phyloP scores from a whole-genome alignment of 2,888 invertebrate species.

The Dicranocentrus wangi region DNA sequence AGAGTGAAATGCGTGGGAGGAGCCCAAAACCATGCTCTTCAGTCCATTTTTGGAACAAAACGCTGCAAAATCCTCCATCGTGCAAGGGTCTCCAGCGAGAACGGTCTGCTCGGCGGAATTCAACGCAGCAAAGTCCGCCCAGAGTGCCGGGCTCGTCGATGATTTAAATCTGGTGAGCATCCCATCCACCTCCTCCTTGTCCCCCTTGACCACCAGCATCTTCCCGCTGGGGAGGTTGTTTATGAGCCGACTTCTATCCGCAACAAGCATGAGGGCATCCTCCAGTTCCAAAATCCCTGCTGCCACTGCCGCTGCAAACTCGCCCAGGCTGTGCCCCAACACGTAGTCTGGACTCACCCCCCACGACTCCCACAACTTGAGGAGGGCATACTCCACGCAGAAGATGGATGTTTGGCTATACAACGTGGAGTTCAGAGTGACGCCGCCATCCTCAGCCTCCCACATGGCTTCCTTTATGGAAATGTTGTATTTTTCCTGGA shows the following conservation, averaged over 20 bases:
- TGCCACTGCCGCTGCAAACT: slow-evolving; percentile 53
- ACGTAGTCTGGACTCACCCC: slow-evolving; percentile 53
- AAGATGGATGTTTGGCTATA: slow-evolving; percentile 60
- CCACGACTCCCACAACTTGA: slow-evolving; percentile 54
- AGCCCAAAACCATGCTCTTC: too few relatives aligned
- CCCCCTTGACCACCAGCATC: slow-evolving; percentile 43
- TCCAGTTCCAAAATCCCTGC: slow-evolving; percentile 49
- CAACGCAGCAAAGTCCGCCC: slow-evolving; percentile 51
- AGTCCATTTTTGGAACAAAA: too few relatives aligned
- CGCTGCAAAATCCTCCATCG: slow-evolving; percentile 21
- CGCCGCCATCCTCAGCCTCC: not conserved
- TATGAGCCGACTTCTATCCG: slow-evolving; percentile 29
- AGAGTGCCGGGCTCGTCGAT: not conserved
- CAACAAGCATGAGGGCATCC: slow-evolving; percentile 53
- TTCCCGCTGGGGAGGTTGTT: slow-evolving; percentile 37
- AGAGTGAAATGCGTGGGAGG: slow-evolving; percentile 64
- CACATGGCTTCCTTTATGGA: not conserved
- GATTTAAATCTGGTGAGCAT: not conserved
- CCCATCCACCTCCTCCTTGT: not conserved
- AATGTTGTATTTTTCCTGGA: slow-evolving; percentile 17
- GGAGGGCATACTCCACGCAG: slow-evolving; percentile 51
- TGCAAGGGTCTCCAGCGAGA: slow-evolving; percentile 27
- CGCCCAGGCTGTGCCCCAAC: slow-evolving; percentile 62
- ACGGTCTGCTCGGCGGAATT: slow-evolving; percentile 58
- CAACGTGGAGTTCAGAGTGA: slow-evolving; percentile 18